phyloP scores from a whole-genome alignment of 2,113 vertebrate species.

The Leucosticte australis region DNA sequence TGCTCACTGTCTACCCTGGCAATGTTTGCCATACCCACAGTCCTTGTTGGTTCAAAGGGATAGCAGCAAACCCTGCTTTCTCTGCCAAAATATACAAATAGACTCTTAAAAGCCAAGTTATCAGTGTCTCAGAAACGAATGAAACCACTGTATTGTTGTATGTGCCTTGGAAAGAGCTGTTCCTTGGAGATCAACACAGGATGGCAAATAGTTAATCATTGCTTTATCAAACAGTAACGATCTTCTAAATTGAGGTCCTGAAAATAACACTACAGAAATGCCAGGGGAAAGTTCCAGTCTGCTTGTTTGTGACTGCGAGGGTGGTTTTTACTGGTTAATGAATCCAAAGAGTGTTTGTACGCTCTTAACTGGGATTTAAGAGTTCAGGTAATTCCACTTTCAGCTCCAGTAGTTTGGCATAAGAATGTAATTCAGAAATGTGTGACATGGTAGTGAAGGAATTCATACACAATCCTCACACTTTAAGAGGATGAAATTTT shows the following conservation, averaged over 20 bases:
- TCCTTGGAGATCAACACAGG: background rate
- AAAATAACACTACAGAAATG: background rate
- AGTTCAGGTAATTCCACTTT: background rate
- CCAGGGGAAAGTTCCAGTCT: conserved; percentile 25
- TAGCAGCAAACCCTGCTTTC: background rate
- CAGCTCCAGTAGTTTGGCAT: background rate
- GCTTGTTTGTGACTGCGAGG: background rate
- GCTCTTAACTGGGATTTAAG: background rate
- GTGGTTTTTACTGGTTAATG: conserved; percentile 29
- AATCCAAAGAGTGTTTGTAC: background rate
- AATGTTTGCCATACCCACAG: background rate
- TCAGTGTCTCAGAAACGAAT: background rate
- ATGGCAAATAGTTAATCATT: conserved; percentile 1
- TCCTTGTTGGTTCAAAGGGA: background rate
- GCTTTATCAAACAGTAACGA: conserved; percentile 6
- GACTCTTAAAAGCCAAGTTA: background rate
- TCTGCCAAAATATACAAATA: background rate
- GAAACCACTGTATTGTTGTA: background rate
- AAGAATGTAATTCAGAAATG: background rate
- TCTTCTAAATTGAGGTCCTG: background rate
- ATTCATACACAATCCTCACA: background rate
- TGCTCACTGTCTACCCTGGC: background rate
- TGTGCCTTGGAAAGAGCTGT: background rate
- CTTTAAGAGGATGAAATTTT: background rate
- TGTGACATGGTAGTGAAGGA: background rate